Base-by-base conservation (phyloP, 2,888 invertebrate species). In the Archips crataeganus region DNA sequence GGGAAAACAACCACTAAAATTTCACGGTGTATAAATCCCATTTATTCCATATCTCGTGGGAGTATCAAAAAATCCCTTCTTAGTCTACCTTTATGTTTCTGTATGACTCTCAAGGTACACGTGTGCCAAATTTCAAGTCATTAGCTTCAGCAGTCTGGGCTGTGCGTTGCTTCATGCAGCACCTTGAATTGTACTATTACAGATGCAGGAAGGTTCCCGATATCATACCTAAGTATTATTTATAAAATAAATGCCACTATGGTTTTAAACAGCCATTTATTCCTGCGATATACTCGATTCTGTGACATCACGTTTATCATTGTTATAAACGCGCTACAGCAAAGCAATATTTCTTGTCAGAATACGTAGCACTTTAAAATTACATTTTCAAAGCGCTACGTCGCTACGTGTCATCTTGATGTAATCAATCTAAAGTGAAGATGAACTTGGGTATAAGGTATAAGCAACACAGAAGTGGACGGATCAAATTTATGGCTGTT, bases 321-420 rank as follows among this genome's bases (percentile, higher is more conserved):
- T 54, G 54, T 54, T 23, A 54, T 54, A 10, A 54, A 54, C 23
- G 54, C 54, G 54, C 23, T 23, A 23, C 15, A 54, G 54, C 23
- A 23, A 54, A 54, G 54, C 54, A 54, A 23, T 54, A 9, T 54
- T 23, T 54, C 54, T 54, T 54, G 54, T 54, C 54, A 54, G 54
- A 54, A 54, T 23, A 54, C 23, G 8, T 23, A 15, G n/a, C 23
- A 4, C 6, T 54, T 23, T 54, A 9, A 54, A 54, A 54, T 54
- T 23, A 54, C 54, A 54, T 23, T 54, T 10, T 54, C 23, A 23
- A 54, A 54, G 54, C 15, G 54, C 23, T 23, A 54, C 54, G 54
- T 54, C 15, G 54, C 23, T 23, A 54, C 54, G 54, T 54, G 10
- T 23, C 54, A 54, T 54, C 23, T 54, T 23, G 23, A 54, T 23